phyloP scores from a whole-genome alignment of 2,113 vertebrate species.

The Neogale vison region DNA sequence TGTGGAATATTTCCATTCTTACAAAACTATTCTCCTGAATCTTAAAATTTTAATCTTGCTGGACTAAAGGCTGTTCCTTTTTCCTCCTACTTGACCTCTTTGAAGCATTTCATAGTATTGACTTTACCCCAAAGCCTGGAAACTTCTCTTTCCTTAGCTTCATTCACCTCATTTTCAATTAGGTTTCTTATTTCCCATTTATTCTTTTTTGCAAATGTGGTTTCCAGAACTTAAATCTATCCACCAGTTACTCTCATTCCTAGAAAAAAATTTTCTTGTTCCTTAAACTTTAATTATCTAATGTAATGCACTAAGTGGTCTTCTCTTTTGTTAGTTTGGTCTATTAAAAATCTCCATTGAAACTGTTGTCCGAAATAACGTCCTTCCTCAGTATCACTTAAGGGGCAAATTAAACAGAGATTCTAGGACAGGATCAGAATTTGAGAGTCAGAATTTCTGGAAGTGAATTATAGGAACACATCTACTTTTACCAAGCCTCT shows the following conservation, averaged over 20 bases:
- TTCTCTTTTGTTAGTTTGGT: not conserved
- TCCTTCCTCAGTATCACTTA: not conserved
- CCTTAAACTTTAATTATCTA: not conserved
- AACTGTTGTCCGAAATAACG: not conserved
- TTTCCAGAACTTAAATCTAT: not conserved
- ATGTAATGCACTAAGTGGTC: not conserved
- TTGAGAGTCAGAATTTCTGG: not conserved
- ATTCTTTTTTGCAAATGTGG: not conserved
- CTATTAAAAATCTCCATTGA: not conserved
- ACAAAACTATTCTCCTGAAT: not conserved
- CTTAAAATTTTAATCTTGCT: not conserved
- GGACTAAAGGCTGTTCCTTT: not conserved
- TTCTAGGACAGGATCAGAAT: not conserved
- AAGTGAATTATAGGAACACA: not conserved
- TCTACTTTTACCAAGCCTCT: not conserved
- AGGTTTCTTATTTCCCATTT: not conserved
- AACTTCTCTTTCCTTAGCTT: not conserved
- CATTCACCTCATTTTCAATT: not conserved
- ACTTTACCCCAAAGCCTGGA: not conserved
- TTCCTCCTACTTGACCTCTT: not conserved
- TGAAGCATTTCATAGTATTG: not conserved
- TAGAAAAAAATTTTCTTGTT: not conserved
- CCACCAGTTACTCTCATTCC: not conserved
- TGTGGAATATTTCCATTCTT: not conserved
- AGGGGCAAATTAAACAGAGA: not conserved